Base-by-base conservation (phyloP, 1,140 invertebrate genomes). In the Nylanderia fulva region DNA sequence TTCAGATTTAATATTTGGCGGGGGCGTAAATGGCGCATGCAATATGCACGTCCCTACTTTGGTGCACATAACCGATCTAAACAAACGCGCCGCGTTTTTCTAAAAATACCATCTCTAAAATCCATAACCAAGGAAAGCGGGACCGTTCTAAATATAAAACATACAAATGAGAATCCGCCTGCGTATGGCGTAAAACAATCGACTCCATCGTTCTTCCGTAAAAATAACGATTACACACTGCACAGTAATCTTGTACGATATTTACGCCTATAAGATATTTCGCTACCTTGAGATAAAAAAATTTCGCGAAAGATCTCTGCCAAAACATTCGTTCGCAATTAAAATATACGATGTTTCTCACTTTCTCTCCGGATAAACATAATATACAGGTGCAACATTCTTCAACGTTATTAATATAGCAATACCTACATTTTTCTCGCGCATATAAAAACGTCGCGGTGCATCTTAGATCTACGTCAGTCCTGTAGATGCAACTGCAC, bases 41-140 rank as follows among this genome's bases (percentile, higher is more conserved):
- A n/a, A 36, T n/a, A n/a, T 4, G 66, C 77, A 88, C 90, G 13
- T 63, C 36, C 85, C 90, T 90, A 86, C 2, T 15, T 21, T n/a
- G 68, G 39, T 90, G 85, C 89, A 90, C 88, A 90, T 90, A 90
- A 85, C 86, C 89, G 86, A 90, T 84, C 85, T 79, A 90, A 90
- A 90, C 87, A 90, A 90, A 90, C 86, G 84, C 68, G 61, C 63
- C 63, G 63, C 76, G 86, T 84, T 64, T 66, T 52, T 85, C 87
- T 74, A 87, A 90, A 88, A 90, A 88, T 90, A 84, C 13, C 77
- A 21, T 42, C 63, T 60, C 36, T 36, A 42, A 58, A 82, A 82
- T 82, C 64, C 52, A 82, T 82, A 82, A 82, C 8, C 64, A 54
- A 24, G 24, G 36, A 36, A 71, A 82, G 64, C 52, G 33, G 21